Percentiles rank a stretch among this genome's conserved stretches.
Evolutionary conservation across 35 echinoderm and acorn worm genomes (phyloP).

Genomic region (Anneissia japonica): DNA sequence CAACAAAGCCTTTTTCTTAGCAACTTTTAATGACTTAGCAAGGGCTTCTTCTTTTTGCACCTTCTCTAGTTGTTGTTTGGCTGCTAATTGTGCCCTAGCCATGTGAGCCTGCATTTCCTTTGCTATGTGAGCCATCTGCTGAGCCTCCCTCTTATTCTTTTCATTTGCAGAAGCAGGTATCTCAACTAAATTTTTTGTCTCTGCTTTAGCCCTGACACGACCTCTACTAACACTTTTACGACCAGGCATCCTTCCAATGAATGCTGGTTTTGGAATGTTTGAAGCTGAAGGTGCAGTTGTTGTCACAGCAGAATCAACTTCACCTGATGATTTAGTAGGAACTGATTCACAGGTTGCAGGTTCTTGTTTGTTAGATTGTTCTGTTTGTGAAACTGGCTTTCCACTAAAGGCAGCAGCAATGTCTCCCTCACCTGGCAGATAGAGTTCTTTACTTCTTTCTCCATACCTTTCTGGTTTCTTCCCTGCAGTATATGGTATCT

Average conservation of each 20-base stretch:
- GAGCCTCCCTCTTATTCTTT: background rate
- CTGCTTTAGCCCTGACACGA: background rate
- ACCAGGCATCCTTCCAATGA: background rate
- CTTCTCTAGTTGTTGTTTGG: background rate
- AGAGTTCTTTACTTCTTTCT: background rate
- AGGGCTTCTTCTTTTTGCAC: background rate
- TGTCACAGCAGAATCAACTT: background rate
- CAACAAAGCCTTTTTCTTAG: background rate
- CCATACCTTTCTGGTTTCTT: background rate
- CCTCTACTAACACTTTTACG: background rate
- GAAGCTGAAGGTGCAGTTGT: background rate
- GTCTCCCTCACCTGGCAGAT: background rate
- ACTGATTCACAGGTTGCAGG: background rate
- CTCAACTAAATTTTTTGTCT: background rate
- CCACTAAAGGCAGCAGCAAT: background rate
- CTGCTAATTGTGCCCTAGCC: background rate
- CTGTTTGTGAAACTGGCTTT: background rate
- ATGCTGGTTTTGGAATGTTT: background rate
- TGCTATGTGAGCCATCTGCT: background rate
- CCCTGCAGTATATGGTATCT: background rate
- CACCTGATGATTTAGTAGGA: background rate
- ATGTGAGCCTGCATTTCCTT: background rate
- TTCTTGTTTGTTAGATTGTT: background rate
- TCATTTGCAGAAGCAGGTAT: background rate
- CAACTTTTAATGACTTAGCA: background rate